These are phyloP conservation scores for Bombus affinis DNA, from an alignment of 1,140 invertebrate genomes.

Conservation along the genomic window DNA sequence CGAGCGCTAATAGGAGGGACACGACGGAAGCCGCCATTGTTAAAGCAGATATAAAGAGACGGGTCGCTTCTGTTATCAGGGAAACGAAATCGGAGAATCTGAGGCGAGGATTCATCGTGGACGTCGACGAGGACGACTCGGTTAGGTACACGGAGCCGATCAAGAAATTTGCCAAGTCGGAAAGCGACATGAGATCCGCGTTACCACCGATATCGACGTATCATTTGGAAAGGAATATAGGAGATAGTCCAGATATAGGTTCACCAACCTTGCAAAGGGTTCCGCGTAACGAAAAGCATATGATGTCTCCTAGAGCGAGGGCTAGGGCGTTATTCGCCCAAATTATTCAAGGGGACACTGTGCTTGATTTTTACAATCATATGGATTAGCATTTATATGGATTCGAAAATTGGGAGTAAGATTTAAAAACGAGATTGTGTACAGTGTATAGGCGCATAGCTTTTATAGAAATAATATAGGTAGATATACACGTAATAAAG, in stretches of 20 bases:
- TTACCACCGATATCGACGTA: constrained; percentile 47
- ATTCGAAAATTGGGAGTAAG: neutral
- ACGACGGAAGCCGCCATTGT: neutral
- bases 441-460: neutral
- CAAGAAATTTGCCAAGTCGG: constrained; percentile 74
- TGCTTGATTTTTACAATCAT: constrained; percentile 55
- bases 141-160: constrained; percentile 35
- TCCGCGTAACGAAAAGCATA: neutral
- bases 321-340: constrained; percentile 75
- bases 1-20: constrained; percentile 6
- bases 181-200: constrained; percentile 69
- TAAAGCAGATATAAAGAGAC: constrained; percentile 63
- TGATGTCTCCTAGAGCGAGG: constrained; percentile 61
- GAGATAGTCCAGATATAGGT: constrained; percentile 64
- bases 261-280: neutral
- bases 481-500: neutral
- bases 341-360: constrained; percentile 71
- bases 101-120: constrained; percentile 50
- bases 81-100: constrained; percentile 79
- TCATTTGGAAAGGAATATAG: constrained; percentile 69
- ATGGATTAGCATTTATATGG: constrained; percentile 38
- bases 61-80: constrained; percentile 70
- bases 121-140: neutral
- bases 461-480: constrained; percentile 26
- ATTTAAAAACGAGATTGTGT: constrained; percentile 1